These are phyloP conservation scores for Sipha flava DNA, from an alignment of 1,140 invertebrate genomes.

Conservation along the genomic window DNA sequence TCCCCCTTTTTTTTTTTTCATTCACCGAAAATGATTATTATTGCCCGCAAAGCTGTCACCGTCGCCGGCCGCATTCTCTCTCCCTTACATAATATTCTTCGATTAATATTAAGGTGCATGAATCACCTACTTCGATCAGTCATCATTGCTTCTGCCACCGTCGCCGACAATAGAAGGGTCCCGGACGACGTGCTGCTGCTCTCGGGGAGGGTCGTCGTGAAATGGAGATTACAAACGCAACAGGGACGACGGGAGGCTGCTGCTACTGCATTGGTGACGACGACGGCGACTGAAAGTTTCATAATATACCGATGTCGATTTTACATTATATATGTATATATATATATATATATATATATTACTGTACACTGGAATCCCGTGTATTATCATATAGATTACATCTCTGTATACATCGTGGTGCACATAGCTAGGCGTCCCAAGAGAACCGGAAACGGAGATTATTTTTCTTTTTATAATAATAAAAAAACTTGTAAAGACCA, in stretches of 20 bases:
- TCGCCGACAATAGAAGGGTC: too few relatives aligned
- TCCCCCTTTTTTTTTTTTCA: neutral
- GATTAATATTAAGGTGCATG: conserved; percentile 19
- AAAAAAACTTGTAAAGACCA: neutral
- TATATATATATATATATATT: too few relatives aligned
- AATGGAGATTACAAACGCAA: neutral
- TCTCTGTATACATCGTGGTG: neutral
- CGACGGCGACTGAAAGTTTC: neutral
- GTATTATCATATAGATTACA: conserved; percentile 24
- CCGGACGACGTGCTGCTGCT: neutral
- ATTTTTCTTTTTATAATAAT: neutral
- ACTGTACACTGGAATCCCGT: neutral
- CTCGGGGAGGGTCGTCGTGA: neutral
- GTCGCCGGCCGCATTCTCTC: neutral
- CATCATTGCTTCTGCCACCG: neutral
- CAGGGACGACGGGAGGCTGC: neutral
- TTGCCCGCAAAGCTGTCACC: conserved; percentile 24
- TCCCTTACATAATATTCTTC: neutral
- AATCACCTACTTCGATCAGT: conserved; percentile 24
- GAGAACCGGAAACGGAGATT: neutral
- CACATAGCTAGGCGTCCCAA: neutral
- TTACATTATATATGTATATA: too few relatives aligned
- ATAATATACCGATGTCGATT: conserved; percentile 1
- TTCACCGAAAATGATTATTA: neutral
- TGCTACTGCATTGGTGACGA: too few relatives aligned